Evolutionary conservation across 2,113 vertebrate genomes (phyloP).

Genomic region (Lophotis ruficrista): DNA sequence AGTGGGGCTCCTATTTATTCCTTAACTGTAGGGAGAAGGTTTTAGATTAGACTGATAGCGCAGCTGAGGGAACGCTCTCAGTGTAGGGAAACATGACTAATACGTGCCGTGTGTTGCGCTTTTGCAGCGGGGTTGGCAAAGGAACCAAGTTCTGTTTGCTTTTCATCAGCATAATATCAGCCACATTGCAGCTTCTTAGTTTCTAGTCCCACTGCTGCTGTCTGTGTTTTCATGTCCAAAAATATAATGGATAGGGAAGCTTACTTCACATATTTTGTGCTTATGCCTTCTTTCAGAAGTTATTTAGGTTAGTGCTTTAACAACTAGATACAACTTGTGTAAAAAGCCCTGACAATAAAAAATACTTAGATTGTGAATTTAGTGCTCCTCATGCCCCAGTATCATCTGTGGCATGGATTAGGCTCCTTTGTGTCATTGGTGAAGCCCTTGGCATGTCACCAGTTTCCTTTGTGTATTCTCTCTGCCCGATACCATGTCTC

Average conservation of each 20-base stretch:
- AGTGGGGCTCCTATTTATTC: not conserved
- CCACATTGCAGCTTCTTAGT: rapidly evolving
- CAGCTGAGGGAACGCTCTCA: not conserved
- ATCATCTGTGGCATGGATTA: not conserved
- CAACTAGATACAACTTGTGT: not conserved
- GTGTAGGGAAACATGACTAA: not conserved
- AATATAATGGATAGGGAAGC: not conserved
- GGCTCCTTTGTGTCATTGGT: not conserved
- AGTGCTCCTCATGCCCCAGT: not conserved
- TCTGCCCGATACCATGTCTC: rapidly evolving
- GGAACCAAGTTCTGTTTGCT: not conserved
- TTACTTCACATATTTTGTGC: not conserved
- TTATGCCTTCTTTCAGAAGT: not conserved
- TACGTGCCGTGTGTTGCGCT: not conserved
- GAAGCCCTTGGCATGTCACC: not conserved
- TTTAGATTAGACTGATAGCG: not conserved
- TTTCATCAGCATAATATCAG: not conserved
- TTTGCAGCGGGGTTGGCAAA: not conserved
- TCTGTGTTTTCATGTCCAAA: not conserved
- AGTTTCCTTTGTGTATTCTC: not conserved
- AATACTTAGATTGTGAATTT: not conserved
- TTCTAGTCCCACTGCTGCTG: not conserved
- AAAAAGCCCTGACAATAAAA: not conserved
- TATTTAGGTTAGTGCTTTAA: not conserved
- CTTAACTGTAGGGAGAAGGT: not conserved